Conservation (phyloP, 1,140 invertebrate species). For the Caenorhabditis briggsae region DNA sequence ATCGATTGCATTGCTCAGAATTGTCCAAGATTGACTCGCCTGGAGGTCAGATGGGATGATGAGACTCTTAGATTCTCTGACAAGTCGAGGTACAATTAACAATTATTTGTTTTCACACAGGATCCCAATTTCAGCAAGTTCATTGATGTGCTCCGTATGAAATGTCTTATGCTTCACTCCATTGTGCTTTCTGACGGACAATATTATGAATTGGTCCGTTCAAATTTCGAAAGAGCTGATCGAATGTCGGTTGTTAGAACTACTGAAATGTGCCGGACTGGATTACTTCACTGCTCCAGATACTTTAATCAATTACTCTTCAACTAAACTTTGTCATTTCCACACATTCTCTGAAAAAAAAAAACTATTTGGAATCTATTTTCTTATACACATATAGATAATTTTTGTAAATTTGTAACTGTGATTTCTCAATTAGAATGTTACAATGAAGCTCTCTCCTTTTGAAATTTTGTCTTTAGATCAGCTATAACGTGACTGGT, state of each 20-base stretch:
- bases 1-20: slow-evolving; percentile 97
- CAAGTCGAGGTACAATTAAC: slow-evolving; percentile 89
- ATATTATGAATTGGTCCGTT: slow-evolving; percentile 98
- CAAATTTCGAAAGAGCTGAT: slow-evolving; percentile 98
- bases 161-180: slow-evolving; percentile 80
- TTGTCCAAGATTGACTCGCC: slow-evolving; percentile 87
- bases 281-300: slow-evolving; percentile 76
- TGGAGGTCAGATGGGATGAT: slow-evolving; percentile 97
- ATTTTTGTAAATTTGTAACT: slow-evolving; percentile 22
- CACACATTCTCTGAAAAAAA: neutral
- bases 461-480: too few species aligned
- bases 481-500: too few species aligned
- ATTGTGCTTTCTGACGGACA: slow-evolving; percentile 90
- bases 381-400: neutral
- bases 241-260: slow-evolving; percentile 89
- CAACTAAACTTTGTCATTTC: slow-evolving; percentile 67
- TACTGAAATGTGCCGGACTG: slow-evolving; percentile 77
- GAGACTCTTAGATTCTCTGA: slow-evolving; percentile 97
- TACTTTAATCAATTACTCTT: slow-evolving; percentile 75
- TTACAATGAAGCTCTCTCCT: too few species aligned
- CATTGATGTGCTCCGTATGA: slow-evolving; percentile 79
- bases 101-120: slow-evolving; percentile 77
- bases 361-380: neutral
- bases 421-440: neutral
- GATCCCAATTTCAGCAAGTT: slow-evolving; percentile 72